Base-by-base conservation (phyloP, 2,888 invertebrate genomes). In the Anthrax anthrax region DNA sequence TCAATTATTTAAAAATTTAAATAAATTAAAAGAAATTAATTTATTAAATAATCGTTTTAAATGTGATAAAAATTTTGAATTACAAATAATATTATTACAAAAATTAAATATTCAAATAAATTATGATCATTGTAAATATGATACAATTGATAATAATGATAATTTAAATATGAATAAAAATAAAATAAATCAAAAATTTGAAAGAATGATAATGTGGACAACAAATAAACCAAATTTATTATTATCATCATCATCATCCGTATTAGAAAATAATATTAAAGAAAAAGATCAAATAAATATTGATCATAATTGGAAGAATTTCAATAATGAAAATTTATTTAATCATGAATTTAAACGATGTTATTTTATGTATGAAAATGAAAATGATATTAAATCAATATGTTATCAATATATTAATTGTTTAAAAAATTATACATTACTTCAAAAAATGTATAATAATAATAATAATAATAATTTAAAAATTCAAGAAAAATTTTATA, bases 21-120 rank as follows among this genome's bases (percentile, higher is more conserved):
- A 60, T 2, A 71, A 70, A 50, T 56, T 80, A 41, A 67, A 71
- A 45, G 60, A 68, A 43, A 55, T 81, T 34, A 72, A 75, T 55
- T 58, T 78, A 2, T 63, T 71, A 19, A 72, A 72, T 50, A 80
- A 79, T 52, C 72, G 72, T 47, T 73, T 74, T 62, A 67, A 70
- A 46, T 81, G 81, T 57, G 72, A 72, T 54, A 60, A 62, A 1
- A 65, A 69, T 5, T 46, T 65, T 37, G 48, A 56, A 38, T 53
- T 49, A 16, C 9, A 8, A 8, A 27, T 27, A 27, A 27, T 8
- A 27, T 27, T 27, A 27, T 27, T 27, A 8, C 5, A 27, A 27
- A 27, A 27, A 27, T 27, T 27, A 27, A 27, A 27, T 27, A 27
- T 65, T 6, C 48, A 53, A 6, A 54, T 62, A 2, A 51, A 42